These are phyloP conservation scores for Mya arenaria DNA, from an alignment of 1,140 invertebrate genomes.

Conservation along the genomic window DNA sequence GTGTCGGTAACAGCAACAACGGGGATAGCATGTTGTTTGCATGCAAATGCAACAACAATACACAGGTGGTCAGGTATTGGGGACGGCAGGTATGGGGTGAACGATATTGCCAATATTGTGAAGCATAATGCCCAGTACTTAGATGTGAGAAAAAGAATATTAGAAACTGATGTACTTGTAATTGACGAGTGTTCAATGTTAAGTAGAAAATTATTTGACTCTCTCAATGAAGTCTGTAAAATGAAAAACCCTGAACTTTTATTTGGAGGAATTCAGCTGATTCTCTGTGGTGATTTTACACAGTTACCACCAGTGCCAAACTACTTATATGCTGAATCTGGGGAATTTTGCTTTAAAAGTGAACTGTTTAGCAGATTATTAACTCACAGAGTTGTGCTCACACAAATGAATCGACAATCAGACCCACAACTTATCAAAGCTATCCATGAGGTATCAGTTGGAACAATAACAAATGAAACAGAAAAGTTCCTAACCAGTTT, in stretches of 20 bases:
- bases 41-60: slow-evolving; percentile 7
- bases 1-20: slow-evolving; percentile 25
- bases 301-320: slow-evolving; percentile 48
- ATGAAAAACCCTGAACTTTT: slow-evolving; percentile 8
- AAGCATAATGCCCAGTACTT: background rate
- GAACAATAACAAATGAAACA: no score
- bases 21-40: slow-evolving; percentile 21
- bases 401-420: no score
- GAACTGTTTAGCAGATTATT: slow-evolving; percentile 34
- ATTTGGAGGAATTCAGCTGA: slow-evolving; percentile 46
- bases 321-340: slow-evolving; percentile 49
- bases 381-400: no score
- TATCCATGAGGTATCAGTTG: no score
- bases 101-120: background rate
- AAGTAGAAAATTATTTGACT: slow-evolving; percentile 28
- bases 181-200: slow-evolving; percentile 58
- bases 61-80: slow-evolving; percentile 37
- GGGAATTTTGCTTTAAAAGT: slow-evolving; percentile 27
- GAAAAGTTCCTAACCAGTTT: no score
- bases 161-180: slow-evolving; percentile 3
- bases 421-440: no score
- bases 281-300: slow-evolving; percentile 50
- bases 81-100: slow-evolving; percentile 3
- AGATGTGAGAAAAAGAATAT: slow-evolving; percentile 1
- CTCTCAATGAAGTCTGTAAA: slow-evolving; percentile 39